phyloP scores from a whole-genome alignment of 1,140 invertebrate species.

The Panulirus ornatus region DNA sequence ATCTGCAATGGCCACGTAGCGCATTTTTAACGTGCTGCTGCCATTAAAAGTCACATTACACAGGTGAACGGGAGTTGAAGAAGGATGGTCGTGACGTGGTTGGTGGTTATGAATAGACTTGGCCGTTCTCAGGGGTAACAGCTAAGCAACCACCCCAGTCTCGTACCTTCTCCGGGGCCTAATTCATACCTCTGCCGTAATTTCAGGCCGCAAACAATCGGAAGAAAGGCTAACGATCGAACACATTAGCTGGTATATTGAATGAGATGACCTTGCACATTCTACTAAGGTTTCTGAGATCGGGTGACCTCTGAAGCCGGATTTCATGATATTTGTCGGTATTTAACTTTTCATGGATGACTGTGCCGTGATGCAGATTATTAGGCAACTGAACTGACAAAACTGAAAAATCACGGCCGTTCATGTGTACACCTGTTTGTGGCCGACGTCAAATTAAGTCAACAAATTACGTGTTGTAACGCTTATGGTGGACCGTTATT shows the following conservation, averaged over 20 bases:
- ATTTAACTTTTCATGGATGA: background rate
- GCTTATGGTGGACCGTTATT: too few species aligned
- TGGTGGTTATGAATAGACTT: conserved; percentile 49
- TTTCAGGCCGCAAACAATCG: background rate
- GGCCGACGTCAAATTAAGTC: too few species aligned
- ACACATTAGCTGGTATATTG: conserved; percentile 36
- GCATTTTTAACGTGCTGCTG: background rate
- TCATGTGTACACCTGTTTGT: too few species aligned
- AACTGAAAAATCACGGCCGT: too few species aligned
- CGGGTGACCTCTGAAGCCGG: conserved; percentile 26
- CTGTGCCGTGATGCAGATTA: too few species aligned
- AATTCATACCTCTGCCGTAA: background rate
- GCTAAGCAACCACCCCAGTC: background rate
- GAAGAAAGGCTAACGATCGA: conserved; percentile 10
- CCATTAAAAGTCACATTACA: background rate
- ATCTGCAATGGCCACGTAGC: conserved; percentile 11
- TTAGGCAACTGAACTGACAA: too few species aligned
- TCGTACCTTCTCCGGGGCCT: too few species aligned
- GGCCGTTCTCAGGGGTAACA: conserved; percentile 29
- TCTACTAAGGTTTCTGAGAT: conserved; percentile 61
- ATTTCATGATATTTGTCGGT: background rate
- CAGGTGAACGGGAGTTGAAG: background rate
- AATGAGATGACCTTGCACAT: conserved; percentile 66
- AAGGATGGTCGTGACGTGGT: conserved; percentile 39
- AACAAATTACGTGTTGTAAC: too few species aligned